Percentiles rank a stretch among this genome's conserved stretches.
phyloP scores from a whole-genome alignment of 2,113 vertebrate genomes.

The Pyxicephalus adspersus region DNA sequence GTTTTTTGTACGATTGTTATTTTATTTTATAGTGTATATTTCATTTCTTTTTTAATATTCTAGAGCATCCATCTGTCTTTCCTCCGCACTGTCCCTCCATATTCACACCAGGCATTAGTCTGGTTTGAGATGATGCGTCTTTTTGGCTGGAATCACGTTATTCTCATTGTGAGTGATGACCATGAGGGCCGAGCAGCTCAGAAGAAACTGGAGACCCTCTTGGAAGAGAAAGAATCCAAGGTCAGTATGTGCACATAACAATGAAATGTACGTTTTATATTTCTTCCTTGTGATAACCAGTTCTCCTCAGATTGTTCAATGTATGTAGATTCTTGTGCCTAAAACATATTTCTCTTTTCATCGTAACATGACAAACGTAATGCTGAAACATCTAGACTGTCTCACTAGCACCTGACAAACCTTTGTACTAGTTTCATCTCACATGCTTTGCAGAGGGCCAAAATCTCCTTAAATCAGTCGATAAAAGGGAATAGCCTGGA shows the following conservation, averaged over 20 bases:
- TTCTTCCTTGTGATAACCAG: constrained; percentile 65
- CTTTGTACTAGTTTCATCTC: constrained; percentile 97
- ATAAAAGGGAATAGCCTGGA: constrained; percentile 94
- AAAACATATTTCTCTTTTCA: constrained; percentile 92
- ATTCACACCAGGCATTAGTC: constrained; percentile 96
- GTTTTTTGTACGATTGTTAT: no score
- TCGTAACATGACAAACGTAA: constrained; percentile 91
- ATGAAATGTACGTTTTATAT: not conserved
- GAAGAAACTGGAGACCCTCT: constrained; percentile 94
- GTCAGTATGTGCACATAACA: constrained; percentile 76
- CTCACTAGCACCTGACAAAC: constrained; percentile 94
- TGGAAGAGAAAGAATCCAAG: constrained; percentile 97
- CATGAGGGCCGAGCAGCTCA: constrained; percentile 96
- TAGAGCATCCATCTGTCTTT: constrained; percentile 98
- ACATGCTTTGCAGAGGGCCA: constrained; percentile 93
- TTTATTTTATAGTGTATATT: no score
- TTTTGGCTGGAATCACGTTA: constrained; percentile 97
- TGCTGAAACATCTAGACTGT: constrained; percentile 90
- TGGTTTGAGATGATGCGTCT: constrained; percentile 99
- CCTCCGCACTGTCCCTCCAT: constrained; percentile 93
- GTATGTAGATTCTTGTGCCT: constrained; percentile 90
- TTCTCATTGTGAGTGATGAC: constrained; percentile 96
- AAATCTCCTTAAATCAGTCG: constrained; percentile 92
- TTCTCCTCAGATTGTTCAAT: constrained; percentile 74
- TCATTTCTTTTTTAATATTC: constrained; percentile 49